These are phyloP conservation scores for Rhadina sibilatrix DNA, from an alignment of 2,113 vertebrate species.

Conservation along the genomic window DNA sequence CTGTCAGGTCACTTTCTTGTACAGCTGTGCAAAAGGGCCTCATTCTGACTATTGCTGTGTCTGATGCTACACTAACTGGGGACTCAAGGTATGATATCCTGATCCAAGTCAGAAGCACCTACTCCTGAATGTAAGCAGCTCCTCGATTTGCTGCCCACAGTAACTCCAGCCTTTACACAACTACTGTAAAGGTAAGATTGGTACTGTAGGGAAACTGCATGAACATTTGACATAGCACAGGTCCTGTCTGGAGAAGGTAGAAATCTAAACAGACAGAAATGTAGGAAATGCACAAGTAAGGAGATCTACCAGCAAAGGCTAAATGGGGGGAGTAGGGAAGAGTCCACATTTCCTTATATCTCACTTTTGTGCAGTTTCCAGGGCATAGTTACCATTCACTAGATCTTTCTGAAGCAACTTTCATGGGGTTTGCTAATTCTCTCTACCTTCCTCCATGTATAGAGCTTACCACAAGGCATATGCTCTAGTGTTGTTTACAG, in stretches of 20 bases:
- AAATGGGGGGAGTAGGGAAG: not conserved
- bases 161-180: not conserved
- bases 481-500: not conserved
- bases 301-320: not conserved
- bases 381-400: not conserved
- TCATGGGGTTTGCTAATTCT: not conserved
- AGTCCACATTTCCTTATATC: not conserved
- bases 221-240: not conserved
- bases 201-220: not conserved
- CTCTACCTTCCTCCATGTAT: not conserved
- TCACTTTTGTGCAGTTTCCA: fast-evolving
- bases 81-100: not conserved
- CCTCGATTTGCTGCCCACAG: not conserved
- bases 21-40: not conserved
- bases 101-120: not conserved
- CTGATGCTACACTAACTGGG: not conserved
- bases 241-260: not conserved
- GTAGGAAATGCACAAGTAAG: not conserved
- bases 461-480: not conserved
- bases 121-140: fast-evolving
- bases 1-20: not conserved
- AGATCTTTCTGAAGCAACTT: not conserved
- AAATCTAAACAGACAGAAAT: not conserved
- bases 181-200: not conserved
- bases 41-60: not conserved